Evolutionary conservation across 1,140 invertebrate species (phyloP), one percentile per base, ranked within the genome.

Genomic region (Dendrolimus punctatus): DNA sequence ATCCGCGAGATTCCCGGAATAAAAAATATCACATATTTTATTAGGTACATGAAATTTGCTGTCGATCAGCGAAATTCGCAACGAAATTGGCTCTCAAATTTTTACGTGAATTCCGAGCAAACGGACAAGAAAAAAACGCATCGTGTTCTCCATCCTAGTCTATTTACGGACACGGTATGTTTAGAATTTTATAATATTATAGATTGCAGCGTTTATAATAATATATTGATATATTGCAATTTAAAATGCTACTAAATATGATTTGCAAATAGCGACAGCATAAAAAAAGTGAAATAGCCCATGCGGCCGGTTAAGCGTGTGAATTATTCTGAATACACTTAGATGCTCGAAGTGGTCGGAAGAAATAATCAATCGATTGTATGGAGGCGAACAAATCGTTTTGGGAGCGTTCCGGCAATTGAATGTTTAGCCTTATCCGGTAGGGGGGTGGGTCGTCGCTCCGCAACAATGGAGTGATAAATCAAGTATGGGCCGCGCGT

Each of bases 381-480:
- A 64, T 67, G 45, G 61, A 65, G 68, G 68, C 66, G 72, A 72
- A 74, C 78, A 81, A 80, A 80, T 80, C 73, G 73, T 73, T 76
- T 80, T 61, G 66, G 73, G 67, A 76, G 67, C 74, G 70, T 78
- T 74, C 79, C 73, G 72, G 68, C 76, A 79, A 83, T 78, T 75
- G 75, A 78, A 78, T 78, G 66, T 78, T 77, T 75, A 75, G 70
- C 64, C 66, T 75, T 75, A 73, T 77, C 73, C 72, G 68, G 68
- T 52, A 64, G 61, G 23, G 23, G 72, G 77, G 71, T 71, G 66
- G 66, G 68, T 76, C 70, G 71, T 64, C 60, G 77, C 59, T 69
- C 66, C 66, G 68, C 66, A 76, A 85, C 80, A 85, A 85, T 85
- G 73, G 74, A 79, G 72, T 78, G 74, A 82, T 85, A 85, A 85